phyloP scores from a whole-genome alignment of 2,888 invertebrate species.

The Trachelus tabidus region DNA sequence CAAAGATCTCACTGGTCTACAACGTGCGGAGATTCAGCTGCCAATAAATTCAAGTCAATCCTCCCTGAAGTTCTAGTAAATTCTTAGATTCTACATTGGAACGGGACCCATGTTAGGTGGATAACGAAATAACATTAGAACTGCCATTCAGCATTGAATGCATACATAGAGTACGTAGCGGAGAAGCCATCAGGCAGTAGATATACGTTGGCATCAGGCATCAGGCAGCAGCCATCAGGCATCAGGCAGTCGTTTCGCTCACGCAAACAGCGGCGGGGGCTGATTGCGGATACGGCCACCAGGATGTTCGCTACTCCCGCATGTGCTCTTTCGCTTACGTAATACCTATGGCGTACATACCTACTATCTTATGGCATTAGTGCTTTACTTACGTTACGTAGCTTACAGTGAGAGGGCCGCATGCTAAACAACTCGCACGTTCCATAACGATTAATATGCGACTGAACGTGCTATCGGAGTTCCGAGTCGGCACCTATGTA shows the following conservation, averaged over 20 bases:
- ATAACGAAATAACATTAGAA: neutral
- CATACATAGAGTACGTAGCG: neutral
- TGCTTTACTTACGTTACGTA: slow-evolving; percentile 34
- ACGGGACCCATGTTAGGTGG: neutral
- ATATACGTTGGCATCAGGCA: neutral
- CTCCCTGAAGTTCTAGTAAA: neutral
- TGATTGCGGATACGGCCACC: slow-evolving; percentile 23
- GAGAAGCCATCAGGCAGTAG: neutral
- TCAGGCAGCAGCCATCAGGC: neutral
- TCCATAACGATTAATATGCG: slow-evolving; percentile 46
- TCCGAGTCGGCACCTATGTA: neutral
- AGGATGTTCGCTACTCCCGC: slow-evolving; percentile 30
- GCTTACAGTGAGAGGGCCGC: slow-evolving; percentile 24
- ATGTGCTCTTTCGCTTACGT: slow-evolving; percentile 29
- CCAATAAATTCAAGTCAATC: neutral
- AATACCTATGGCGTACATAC: slow-evolving; percentile 23
- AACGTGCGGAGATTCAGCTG: neutral
- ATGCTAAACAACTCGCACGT: slow-evolving; percentile 45
- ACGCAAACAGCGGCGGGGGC: slow-evolving; percentile 18
- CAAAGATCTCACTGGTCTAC: neutral
- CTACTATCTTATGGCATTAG: slow-evolving; percentile 35
- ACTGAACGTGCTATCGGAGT: slow-evolving; percentile 33
- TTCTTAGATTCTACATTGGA: neutral
- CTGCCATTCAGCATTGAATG: neutral
- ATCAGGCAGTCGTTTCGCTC: slow-evolving; percentile 8